These are phyloP conservation scores for Calameuta pallipes DNA, from an alignment of 2,888 invertebrate genomes.

Conservation along the genomic window DNA sequence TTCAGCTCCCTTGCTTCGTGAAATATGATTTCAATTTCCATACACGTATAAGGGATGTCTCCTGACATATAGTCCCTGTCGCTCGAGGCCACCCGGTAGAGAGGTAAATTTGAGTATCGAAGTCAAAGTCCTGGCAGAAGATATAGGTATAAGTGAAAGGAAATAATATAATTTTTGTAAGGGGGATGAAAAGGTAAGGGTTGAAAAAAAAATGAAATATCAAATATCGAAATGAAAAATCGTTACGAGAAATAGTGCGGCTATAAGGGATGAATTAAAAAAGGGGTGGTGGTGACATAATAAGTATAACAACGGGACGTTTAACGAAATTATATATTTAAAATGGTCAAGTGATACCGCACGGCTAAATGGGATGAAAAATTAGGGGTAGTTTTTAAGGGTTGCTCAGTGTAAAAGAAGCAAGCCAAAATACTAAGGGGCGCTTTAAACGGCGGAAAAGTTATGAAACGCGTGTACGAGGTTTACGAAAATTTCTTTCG, in stretches of 20 bases:
- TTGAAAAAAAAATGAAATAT: neutral
- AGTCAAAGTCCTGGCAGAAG: neutral
- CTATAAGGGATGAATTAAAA: neutral
- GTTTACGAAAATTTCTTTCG: neutral
- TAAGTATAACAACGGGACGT: neutral
- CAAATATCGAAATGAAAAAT: neutral
- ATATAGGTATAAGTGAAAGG: neutral
- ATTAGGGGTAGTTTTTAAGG: neutral
- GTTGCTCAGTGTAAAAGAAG: neutral
- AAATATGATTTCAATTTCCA: conserved; percentile 7
- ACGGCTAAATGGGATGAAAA: too few species aligned
- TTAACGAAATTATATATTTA: neutral
- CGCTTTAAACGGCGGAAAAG: neutral
- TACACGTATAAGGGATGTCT: neutral
- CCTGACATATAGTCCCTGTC: neutral
- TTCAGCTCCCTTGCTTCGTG: neutral
- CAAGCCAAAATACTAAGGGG: neutral
- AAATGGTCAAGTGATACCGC: neutral
- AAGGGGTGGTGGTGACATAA: neutral
- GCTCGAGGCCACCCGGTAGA: neutral
- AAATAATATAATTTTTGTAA: neutral
- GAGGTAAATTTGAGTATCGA: neutral
- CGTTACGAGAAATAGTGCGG: too few species aligned
- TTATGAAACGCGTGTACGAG: neutral
- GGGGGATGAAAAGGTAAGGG: neutral